A percentile compares a stretch with the other conserved stretches of the same genome.
Evolutionary conservation across 2,888 invertebrate genomes (phyloP).

Genomic region (Heteropelma amictum): DNA sequence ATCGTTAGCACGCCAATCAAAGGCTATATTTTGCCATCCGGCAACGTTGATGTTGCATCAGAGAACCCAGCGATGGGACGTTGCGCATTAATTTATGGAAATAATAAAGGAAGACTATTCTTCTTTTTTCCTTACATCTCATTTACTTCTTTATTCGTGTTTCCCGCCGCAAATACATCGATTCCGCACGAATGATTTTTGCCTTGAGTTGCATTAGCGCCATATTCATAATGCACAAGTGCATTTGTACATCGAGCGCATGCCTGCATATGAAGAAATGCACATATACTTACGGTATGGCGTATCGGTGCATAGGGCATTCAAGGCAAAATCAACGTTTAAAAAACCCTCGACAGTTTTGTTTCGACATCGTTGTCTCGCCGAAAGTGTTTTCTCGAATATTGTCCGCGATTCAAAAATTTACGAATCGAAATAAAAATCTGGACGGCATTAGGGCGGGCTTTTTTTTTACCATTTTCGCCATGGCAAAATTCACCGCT

Average conservation of each 20-base stretch:
- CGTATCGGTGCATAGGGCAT: too few relatives aligned
- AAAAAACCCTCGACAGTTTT: too few relatives aligned
- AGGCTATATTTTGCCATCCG: too few relatives aligned
- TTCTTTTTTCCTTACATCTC: constrained; percentile 7
- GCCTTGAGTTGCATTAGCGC: constrained; percentile 31
- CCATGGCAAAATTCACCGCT: too few relatives aligned
- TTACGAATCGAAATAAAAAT: too few relatives aligned
- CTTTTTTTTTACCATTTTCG: too few relatives aligned
- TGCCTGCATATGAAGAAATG: not conserved
- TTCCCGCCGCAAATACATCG: constrained; percentile 15
- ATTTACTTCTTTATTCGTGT: not conserved
- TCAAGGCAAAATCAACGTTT: too few relatives aligned
- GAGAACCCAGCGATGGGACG: not conserved
- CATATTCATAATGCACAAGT: constrained; percentile 18
- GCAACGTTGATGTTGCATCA: constrained; percentile 15
- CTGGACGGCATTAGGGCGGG: too few relatives aligned
- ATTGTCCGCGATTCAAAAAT: too few relatives aligned
- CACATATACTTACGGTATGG: not conserved
- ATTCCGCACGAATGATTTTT: constrained; percentile 46
- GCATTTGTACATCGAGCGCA: not conserved
- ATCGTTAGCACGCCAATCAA: too few relatives aligned
- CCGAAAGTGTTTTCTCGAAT: too few relatives aligned
- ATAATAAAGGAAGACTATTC: constrained; percentile 22
- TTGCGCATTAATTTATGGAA: constrained; percentile 20
- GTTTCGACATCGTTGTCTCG: too few relatives aligned